Base-by-base conservation (phyloP, 2,888 invertebrate genomes). In the Mactromeris polynyma region DNA sequence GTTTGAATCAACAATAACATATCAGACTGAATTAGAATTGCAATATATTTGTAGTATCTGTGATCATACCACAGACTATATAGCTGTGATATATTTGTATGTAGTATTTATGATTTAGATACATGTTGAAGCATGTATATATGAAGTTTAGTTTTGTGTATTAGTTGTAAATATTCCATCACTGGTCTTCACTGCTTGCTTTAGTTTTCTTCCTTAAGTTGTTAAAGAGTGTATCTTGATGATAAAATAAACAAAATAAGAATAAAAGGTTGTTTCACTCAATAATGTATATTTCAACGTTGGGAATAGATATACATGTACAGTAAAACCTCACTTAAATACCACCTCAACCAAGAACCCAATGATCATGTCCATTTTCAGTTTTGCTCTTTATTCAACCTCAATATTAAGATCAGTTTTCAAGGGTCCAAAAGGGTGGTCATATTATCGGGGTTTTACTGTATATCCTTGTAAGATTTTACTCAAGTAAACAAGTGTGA, bases 181-280 rank as follows among this genome's bases (percentile, higher is more conserved):
- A 26, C 26, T 26, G n/a, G 58, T 11, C 58, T 64, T 64, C 21
- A 64, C 58, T n/a, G n/a, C n/a, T 64, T 64, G 58, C 26, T 64
- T 64, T n/a, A 26, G n/a, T 58, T 58, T 58, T 64, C 58, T 64
- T 64, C 58, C n/a, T 64, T 26, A n/a, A 6, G 26, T 64, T 64
- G 58, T 64, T 64, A 64, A 64, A n/a, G 58, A 64, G 58, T 64
- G 58, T 26, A 64, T 64, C 58, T 26, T 64, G 58, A 64, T 64
- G 58, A 64, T 64, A 26, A 64, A 64, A 64, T 64, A 26, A 64
- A 64, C 11, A 9, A 26, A 64, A 51, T 51, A 51, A 64, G 58
- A 64, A n/a, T 64, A 26, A 64, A n/a, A 26, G 6, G 11, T 46
- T 46, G 46, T 46, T 46, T 46, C 17, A 17, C 46, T 46, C 46